These are phyloP conservation scores for Rhagonycha fulva DNA, from an alignment of 2,888 invertebrate genomes.

Conservation along the genomic window DNA sequence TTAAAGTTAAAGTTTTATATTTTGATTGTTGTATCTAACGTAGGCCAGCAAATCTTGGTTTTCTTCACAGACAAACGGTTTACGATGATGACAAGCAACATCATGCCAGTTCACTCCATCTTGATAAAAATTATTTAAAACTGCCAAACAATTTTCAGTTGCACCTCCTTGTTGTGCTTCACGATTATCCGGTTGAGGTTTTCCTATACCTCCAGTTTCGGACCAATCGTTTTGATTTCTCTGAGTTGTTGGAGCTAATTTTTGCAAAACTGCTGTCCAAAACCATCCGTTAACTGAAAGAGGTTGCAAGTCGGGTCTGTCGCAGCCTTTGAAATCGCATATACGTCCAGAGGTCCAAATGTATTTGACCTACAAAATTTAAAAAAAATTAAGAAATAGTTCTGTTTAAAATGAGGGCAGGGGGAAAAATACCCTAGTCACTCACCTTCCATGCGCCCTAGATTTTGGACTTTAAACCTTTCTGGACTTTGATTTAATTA, in stretches of 20 bases:
- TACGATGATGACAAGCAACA: slow-evolving; percentile 88
- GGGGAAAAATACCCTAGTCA: too few species aligned
- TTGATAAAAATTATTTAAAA: slow-evolving; percentile 88
- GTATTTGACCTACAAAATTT: slow-evolving; percentile 71
- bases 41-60: slow-evolving; percentile 85
- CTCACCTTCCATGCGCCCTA: too few species aligned
- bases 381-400: not conserved
- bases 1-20: slow-evolving; percentile 66
- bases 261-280: slow-evolving; percentile 87
- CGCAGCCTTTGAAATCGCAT: slow-evolving; percentile 90
- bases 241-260: slow-evolving; percentile 81
- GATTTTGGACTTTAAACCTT: too few species aligned
- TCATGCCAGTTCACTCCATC: slow-evolving; percentile 92
- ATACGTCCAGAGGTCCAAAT: slow-evolving; percentile 91
- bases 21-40: slow-evolving; percentile 81
- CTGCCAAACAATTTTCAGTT: slow-evolving; percentile 82
- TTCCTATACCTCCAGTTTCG: slow-evolving; percentile 81
- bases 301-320: slow-evolving; percentile 82
- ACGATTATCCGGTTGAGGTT: slow-evolving; percentile 85
- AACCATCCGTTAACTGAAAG: slow-evolving; percentile 86
- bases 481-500: too few species aligned
- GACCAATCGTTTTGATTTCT: slow-evolving; percentile 89
- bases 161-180: slow-evolving; percentile 83
- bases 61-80: slow-evolving; percentile 88
- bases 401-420: too few species aligned